Evolutionary conservation across 37 sponge, comb jelly and placozoan species (phyloP), one percentile per base, ranked within the genome.

Genomic region (Agelas oroides): DNA sequence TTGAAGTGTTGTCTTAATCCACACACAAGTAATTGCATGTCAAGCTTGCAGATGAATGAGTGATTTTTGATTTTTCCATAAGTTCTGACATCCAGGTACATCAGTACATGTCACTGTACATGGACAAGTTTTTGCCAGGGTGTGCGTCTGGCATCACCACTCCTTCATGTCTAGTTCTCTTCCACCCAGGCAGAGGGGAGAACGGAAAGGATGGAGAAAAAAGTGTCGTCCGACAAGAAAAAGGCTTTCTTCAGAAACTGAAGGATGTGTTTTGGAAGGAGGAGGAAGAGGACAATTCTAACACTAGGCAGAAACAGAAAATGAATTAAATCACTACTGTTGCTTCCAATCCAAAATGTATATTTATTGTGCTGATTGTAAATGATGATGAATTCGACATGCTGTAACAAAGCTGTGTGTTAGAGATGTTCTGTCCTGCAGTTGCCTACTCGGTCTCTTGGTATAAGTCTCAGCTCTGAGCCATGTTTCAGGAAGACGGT

Each of bases 401-500:
- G 6, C 8, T 12, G 46, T 46, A 46, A 46, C 8, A 46, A 46
- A 46, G n/a, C n/a, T 46, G 8, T 46, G 3, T 3, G 3, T 46
- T 8, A 46, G 6, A 46, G 8, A 46, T 3, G 8, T 8, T 12
- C 46, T 46, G 46, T 46, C 8, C 46, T 46, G 46, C 46, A 57
- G 59, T 57, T 46, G 56, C 99, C 99, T 27, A 98, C 99, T 79
- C 99, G 76, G 86, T 98, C 99, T 32, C 99, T 77, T 0, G 99
- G 99, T 25, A 98, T 98, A 13, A 98, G 92, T 12, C 99, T 68
- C 25, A 98, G 93, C 27, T 98, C 97, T 17, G 91, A 54, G 20
- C 99, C 99, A 82, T 98, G 95, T 70, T 98, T 98, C 33, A 98
- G 79, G 64, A 98, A 98, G 1, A 98, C 85, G 34, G 86, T 88